Conservation (phyloP, 2,113 vertebrate genomes). For the Grallaria varia region DNA sequence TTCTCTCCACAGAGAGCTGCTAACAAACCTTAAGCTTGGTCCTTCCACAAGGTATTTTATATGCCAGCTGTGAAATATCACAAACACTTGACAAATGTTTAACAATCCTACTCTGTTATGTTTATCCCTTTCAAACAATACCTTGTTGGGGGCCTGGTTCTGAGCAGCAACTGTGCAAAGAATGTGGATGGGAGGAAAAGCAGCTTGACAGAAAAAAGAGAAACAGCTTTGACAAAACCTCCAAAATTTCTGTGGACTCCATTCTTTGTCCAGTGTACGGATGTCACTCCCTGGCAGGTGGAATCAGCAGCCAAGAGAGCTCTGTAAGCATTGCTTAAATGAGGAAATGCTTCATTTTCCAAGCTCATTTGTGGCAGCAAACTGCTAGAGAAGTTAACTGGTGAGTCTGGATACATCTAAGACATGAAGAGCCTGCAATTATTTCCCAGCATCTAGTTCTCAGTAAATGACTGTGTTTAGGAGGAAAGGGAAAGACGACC, state of each 20-base stretch:
- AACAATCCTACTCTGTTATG: conserved; percentile 33
- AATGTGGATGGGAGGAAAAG: background rate
- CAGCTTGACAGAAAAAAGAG: background rate
- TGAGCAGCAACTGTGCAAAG: background rate
- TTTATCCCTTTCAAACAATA: conserved; percentile 61
- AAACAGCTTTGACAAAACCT: background rate
- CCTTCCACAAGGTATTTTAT: conserved; percentile 30
- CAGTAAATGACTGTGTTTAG: background rate
- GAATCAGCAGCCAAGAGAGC: background rate
- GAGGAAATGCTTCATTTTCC: background rate
- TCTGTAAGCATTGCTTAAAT: background rate
- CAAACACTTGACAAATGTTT: conserved; percentile 64
- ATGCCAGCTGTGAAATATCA: conserved; percentile 64
- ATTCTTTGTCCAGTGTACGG: background rate
- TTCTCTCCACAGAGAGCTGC: background rate
- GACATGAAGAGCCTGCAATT: background rate
- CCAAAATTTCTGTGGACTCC: background rate
- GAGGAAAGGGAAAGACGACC: background rate
- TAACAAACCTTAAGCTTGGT: background rate
- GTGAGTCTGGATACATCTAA: background rate
- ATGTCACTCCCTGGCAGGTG: background rate
- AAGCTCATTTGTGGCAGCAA: background rate
- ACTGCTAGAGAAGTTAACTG: background rate
- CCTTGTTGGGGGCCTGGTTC: conserved; percentile 28
- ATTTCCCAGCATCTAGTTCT: background rate